Conservation (phyloP, 2,113 vertebrate genomes). For the Psilopogon haemacephalus region DNA sequence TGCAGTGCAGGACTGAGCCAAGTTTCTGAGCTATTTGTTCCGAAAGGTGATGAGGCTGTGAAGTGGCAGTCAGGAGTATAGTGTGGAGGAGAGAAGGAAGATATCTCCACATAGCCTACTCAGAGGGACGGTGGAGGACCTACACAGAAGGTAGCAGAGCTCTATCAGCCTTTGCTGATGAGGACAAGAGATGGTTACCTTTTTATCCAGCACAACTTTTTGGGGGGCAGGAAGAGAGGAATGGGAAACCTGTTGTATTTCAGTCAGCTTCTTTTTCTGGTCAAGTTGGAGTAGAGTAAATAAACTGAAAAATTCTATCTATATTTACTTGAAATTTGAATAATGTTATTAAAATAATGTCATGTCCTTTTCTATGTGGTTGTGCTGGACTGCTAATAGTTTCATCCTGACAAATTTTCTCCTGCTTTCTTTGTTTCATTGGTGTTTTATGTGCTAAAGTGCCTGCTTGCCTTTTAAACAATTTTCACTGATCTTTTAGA, state of each 20-base stretch:
- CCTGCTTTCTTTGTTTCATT: background rate
- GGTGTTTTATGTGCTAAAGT: background rate
- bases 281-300: fast-evolving
- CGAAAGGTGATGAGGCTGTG: background rate
- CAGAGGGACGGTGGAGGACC: background rate
- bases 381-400: background rate
- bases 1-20: background rate
- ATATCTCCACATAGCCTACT: background rate
- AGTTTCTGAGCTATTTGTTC: background rate
- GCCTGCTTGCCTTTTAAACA: background rate
- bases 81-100: background rate
- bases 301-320: background rate
- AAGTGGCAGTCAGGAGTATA: background rate
- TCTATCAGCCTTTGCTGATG: background rate
- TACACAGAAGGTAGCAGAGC: background rate
- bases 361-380: fast-evolving
- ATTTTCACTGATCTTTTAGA: background rate
- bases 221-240: background rate
- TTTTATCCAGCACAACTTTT: background rate
- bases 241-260: background rate
- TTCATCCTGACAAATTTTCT: background rate
- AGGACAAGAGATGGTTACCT: background rate
- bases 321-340: background rate
- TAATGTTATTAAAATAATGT: background rate
- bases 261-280: background rate